Evolutionary conservation across 2,797 vertebrate species (phyloP).

Genomic region (Bothrops alternatus): DNA sequence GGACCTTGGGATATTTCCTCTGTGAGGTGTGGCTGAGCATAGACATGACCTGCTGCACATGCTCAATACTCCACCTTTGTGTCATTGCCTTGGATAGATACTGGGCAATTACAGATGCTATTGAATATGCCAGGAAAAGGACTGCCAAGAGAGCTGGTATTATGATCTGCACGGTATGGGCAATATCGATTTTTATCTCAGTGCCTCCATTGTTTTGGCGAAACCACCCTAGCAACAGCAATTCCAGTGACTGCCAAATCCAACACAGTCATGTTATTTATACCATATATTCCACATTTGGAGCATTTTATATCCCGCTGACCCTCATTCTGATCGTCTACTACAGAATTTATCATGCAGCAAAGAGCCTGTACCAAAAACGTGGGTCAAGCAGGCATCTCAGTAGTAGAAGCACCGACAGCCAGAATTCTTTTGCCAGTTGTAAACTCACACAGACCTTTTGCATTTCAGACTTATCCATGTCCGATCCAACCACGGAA

Average conservation of each 20-base stretch:
- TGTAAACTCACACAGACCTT: constrained; percentile 81
- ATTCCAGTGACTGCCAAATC: constrained; percentile 76
- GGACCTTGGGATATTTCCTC: constrained; percentile 81
- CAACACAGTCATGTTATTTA: constrained; percentile 85
- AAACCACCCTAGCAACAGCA: constrained; percentile 62
- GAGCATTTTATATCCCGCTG: constrained; percentile 89
- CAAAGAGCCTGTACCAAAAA: constrained; percentile 87
- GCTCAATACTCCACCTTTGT: constrained; percentile 88
- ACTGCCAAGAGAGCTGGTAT: constrained; percentile 76
- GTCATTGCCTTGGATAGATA: constrained; percentile 89
- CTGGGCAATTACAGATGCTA: constrained; percentile 89
- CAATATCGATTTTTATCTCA: constrained; percentile 84
- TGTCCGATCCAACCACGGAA: constrained; percentile 75
- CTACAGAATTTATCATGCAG: constrained; percentile 83
- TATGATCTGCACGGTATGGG: constrained; percentile 83
- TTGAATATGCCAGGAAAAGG: constrained; percentile 83
- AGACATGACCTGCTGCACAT: constrained; percentile 91
- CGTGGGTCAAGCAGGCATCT: constrained; percentile 85
- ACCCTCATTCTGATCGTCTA: constrained; percentile 86
- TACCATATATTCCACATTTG: constrained; percentile 86
- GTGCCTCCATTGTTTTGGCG: constrained; percentile 87
- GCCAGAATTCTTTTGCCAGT: constrained; percentile 80
- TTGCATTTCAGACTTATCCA: constrained; percentile 81
- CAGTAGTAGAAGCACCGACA: constrained; percentile 80
- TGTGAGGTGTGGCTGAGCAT: constrained; percentile 87